Evolutionary conservation across 2,797 vertebrate genomes (phyloP).

Genomic region (Falco concolor): DNA sequence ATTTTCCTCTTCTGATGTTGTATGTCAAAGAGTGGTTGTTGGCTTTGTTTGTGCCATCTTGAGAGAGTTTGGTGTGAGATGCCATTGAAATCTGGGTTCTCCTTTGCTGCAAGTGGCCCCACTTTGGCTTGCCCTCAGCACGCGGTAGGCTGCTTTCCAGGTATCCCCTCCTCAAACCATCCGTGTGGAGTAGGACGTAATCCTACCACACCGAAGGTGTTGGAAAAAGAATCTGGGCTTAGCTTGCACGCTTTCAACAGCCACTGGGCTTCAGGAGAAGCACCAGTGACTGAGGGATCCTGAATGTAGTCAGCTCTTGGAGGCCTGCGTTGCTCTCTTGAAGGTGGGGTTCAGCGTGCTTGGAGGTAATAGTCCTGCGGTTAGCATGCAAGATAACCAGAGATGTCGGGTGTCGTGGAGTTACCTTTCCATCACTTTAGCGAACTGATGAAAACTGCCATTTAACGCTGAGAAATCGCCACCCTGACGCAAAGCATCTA

Average conservation of each 20-base stretch:
- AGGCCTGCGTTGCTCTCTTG: not conserved
- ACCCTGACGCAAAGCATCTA: not conserved
- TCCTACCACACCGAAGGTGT: not conserved
- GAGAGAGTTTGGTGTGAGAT: not conserved
- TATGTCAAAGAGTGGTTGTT: not conserved
- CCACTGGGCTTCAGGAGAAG: not conserved
- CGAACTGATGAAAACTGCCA: not conserved
- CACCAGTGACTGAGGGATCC: not conserved
- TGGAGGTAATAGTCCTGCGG: not conserved
- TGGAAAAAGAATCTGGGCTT: not conserved
- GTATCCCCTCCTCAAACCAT: not conserved
- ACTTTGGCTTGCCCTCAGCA: not conserved
- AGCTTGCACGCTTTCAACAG: not conserved
- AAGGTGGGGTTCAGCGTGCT: not conserved
- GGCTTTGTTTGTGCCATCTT: not conserved
- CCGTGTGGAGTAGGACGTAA: not conserved
- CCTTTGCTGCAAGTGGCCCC: accelerated
- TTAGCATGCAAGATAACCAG: not conserved
- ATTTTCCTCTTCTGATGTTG: not conserved
- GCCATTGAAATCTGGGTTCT: not conserved
- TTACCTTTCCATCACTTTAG: not conserved
- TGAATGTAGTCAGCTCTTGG: not conserved
- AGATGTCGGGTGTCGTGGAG: not conserved
- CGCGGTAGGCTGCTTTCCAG: not conserved
- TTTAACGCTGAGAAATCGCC: not conserved